These are phyloP conservation scores for Polyploca ridens DNA, from an alignment of 2,888 invertebrate genomes.

Conservation along the genomic window DNA sequence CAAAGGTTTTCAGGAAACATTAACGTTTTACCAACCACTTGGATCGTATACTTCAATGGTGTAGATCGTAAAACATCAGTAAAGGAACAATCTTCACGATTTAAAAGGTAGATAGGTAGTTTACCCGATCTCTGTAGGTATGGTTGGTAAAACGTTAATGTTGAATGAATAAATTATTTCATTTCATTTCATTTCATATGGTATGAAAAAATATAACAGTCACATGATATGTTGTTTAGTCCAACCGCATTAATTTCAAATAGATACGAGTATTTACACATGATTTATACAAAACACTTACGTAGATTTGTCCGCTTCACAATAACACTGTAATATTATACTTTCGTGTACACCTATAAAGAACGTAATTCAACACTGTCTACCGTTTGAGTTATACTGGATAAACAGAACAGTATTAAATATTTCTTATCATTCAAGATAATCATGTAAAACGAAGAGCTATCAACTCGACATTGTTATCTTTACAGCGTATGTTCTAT, in stretches of 20 bases:
- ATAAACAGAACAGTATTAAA: constrained; percentile 29
- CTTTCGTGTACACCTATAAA: neutral
- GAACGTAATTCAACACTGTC: neutral
- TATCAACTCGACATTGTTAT: constrained; percentile 31
- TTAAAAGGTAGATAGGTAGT: too few species aligned
- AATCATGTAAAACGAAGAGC: constrained; percentile 20
- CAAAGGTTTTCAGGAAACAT: too few species aligned
- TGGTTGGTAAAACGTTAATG: too few species aligned
- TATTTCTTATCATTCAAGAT: constrained; percentile 43
- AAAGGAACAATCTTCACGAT: too few species aligned
- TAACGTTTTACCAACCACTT: too few species aligned
- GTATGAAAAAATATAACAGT: too few species aligned
- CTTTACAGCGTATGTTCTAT: constrained; percentile 24
- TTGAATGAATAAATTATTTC: too few species aligned
- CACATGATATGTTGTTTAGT: neutral
- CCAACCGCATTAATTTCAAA: neutral
- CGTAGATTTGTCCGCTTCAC: neutral
- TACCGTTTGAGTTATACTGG: constrained; percentile 23
- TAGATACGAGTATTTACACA: neutral
- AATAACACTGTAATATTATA: constrained; percentile 2
- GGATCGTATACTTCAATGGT: too few species aligned
- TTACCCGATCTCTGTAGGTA: too few species aligned
- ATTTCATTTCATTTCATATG: too few species aligned
- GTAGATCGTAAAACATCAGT: too few species aligned
- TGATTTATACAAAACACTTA: neutral